Percentiles rank a stretch among this genome's conserved stretches.
Evolutionary conservation across 2,888 invertebrate species (phyloP).

Genomic region (Stenurella melanura): DNA sequence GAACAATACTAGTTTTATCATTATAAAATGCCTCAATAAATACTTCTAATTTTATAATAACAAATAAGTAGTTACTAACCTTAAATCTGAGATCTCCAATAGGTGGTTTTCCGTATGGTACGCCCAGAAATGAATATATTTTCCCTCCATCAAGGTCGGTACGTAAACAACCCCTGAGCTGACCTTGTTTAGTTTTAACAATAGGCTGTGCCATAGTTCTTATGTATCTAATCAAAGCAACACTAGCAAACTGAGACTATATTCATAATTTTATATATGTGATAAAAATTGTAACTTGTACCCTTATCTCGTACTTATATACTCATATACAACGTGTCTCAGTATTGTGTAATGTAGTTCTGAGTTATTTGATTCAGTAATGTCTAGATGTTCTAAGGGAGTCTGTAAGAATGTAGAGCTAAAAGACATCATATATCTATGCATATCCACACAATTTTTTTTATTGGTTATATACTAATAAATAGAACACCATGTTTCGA

Average conservation of each 20-base stretch:
- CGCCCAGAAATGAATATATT: conserved; percentile 57
- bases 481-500: too few relatives aligned
- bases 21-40: not conserved
- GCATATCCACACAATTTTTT: too few relatives aligned
- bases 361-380: too few relatives aligned
- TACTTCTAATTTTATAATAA: not conserved
- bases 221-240: not conserved
- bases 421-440: too few relatives aligned
- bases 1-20: not conserved
- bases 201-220: conserved; percentile 38
- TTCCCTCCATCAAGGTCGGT: conserved; percentile 42
- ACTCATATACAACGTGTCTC: too few relatives aligned
- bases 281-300: not conserved
- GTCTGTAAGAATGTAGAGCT: too few relatives aligned
- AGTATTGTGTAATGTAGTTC: too few relatives aligned
- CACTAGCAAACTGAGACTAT: not conserved
- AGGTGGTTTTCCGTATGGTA: conserved; percentile 72
- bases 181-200: conserved; percentile 39
- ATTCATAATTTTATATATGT: not conserved
- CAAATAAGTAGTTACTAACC: conserved; percentile 61
- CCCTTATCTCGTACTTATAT: too few relatives aligned
- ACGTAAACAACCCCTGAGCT: conserved; percentile 29
- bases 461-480: too few relatives aligned
- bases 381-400: too few relatives aligned
- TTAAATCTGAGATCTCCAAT: conserved; percentile 70